Conservation (phyloP, 1,140 invertebrate genomes). For the Trialeurodes vaporariorum region DNA sequence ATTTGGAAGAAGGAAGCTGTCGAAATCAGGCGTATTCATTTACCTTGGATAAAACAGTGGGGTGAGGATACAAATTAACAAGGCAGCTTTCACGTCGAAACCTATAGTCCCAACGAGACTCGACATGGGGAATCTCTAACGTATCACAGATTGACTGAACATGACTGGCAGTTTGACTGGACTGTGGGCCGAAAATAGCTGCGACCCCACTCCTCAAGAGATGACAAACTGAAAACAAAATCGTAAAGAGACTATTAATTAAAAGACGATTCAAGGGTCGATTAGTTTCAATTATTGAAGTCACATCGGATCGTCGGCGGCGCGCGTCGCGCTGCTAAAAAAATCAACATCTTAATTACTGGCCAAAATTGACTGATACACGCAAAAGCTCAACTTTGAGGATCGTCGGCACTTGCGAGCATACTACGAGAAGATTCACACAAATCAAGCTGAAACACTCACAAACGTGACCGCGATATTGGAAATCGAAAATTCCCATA, state of each 20-base stretch:
- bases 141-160: slow-evolving; percentile 93
- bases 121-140: slow-evolving; percentile 89
- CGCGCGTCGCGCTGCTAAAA: too few species aligned
- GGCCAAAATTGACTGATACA: not conserved
- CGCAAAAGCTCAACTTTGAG: not conserved
- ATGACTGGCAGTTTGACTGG: slow-evolving; percentile 75
- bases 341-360: too few species aligned
- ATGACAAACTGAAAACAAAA: slow-evolving; percentile 66
- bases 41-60: slow-evolving; percentile 75
- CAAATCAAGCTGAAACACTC: too few species aligned
- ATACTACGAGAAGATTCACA: too few species aligned
- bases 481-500: too few species aligned
- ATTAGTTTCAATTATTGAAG: too few species aligned
- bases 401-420: not conserved
- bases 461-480: too few species aligned
- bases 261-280: slow-evolving; percentile 3
- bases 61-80: slow-evolving; percentile 88
- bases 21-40: too few species aligned
- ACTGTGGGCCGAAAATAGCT: slow-evolving; percentile 88
- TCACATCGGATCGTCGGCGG: too few species aligned
- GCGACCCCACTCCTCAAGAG: slow-evolving; percentile 75
- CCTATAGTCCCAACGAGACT: slow-evolving; percentile 84
- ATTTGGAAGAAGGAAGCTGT: too few species aligned
- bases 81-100: slow-evolving; percentile 78
- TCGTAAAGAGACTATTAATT: not conserved